Evolutionary conservation across 2,113 vertebrate species (phyloP), one percentile per base, ranked within the genome.

Genomic region (Chloropsis hardwickii): DNA sequence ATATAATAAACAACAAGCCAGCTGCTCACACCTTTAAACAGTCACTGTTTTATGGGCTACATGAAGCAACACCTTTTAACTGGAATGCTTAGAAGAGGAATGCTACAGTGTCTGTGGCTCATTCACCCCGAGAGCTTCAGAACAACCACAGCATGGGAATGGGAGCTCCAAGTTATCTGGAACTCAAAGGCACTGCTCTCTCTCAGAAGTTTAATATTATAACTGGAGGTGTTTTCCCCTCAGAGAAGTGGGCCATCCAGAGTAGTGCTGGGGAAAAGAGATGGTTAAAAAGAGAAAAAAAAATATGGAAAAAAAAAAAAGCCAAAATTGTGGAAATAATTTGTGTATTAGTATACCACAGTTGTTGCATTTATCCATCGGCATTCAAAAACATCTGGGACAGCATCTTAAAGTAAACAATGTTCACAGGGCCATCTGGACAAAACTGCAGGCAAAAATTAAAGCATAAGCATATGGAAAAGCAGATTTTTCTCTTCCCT

Each of bases 391-490:
- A 98, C 99, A 99, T 99, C 99, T 99, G 99, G 99, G 98, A 98
- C 97, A 97, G 95, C 97, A 98, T 98, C 98, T 98, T 98, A 99
- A 99, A 98, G 99, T 99, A 99, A 99, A 99, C 98, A 99, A 99
- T 99, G 99, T 99, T 99, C 98, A 99, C 97, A 98, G 98, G 98
- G 98, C 99, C 99, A 99, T 99, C 99, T 99, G 99, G 98, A 98
- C 98, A 98, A 98, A 98, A 98, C 98, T 97, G 97, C 96, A 90
- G 98, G 97, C 98, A 98, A 98, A 98, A 98, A 98, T 97, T 97
- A 97, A 98, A 98, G 98, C 98, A 98, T 97, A 98, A 99, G 98
- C 99, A 99, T 99, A 99, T 99, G 99, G 99, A 99, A 99, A 99
- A 99, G 98, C 99, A 99, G 99, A 99, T 99, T 99, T 99, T 98